Evolutionary conservation across 1,140 invertebrate species (phyloP).

Genomic region (Drosophila arawakana): DNA sequence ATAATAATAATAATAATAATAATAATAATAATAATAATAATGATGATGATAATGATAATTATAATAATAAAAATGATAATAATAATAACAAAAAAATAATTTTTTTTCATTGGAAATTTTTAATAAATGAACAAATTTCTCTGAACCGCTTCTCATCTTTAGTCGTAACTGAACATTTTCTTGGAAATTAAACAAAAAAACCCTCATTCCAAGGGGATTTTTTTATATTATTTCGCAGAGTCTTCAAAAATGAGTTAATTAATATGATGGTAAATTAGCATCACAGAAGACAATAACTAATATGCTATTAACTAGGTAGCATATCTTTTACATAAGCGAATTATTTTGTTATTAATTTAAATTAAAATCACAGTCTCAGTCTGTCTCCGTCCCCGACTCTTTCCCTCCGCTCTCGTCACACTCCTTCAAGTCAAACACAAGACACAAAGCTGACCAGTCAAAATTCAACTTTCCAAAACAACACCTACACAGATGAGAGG

Average conservation of each 20-base stretch:
- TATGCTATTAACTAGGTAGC: not conserved
- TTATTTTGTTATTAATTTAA: slow-evolving; percentile 26
- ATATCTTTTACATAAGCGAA: slow-evolving; percentile 4
- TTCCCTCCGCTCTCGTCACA: not conserved
- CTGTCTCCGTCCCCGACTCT: not conserved
- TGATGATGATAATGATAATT: no score
- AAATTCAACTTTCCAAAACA: slow-evolving; percentile 60
- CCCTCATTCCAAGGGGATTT: no score
- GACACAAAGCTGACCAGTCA: slow-evolving; percentile 26
- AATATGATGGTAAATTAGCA: not conserved
- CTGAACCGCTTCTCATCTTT: no score
- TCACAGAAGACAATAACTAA: slow-evolving; percentile 1
- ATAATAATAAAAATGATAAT: no score
- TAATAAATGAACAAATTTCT: no score
- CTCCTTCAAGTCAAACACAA: not conserved
- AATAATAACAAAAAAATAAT: no score
- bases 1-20: no score
- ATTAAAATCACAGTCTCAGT: slow-evolving; percentile 12
- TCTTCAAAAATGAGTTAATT: slow-evolving; percentile 6
- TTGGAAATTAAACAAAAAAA: not conserved
- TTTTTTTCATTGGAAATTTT: no score
- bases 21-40: no score
- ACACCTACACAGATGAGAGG: slow-evolving; percentile 4
- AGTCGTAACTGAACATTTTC: no score
- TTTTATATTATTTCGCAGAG: not conserved